phyloP scores from a whole-genome alignment of 2,113 vertebrate species.

The Diglossa brunneiventris region DNA sequence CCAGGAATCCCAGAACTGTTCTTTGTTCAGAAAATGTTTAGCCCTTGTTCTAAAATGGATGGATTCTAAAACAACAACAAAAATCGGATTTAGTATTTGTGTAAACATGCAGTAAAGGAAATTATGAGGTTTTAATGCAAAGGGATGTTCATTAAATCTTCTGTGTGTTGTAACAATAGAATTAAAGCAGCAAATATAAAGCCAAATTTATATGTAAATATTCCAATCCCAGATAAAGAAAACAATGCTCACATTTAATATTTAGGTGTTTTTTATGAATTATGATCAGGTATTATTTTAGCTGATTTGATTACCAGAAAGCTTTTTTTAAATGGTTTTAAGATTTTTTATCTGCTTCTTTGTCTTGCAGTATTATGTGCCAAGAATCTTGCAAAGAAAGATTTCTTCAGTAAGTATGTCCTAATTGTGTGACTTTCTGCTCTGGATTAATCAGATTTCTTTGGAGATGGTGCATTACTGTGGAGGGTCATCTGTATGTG shows the following conservation, averaged over 20 bases:
- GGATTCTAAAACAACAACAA: background rate
- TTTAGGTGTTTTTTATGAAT: background rate
- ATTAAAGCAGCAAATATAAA: background rate
- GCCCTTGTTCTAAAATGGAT: background rate
- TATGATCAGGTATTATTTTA: background rate
- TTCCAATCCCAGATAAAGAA: background rate
- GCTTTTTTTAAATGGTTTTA: background rate
- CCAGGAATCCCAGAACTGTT: background rate
- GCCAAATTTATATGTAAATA: background rate
- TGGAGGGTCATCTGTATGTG: background rate
- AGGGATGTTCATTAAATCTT: background rate
- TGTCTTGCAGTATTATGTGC: conserved; percentile 94
- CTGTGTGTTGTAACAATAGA: background rate
- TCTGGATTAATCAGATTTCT: background rate
- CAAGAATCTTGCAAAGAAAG: conserved; percentile 98
- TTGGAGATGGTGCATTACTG: background rate
- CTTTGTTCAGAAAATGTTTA: background rate
- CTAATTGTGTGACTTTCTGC: background rate
- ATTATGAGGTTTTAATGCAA: background rate
- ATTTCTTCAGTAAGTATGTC: conserved; percentile 95
- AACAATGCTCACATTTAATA: background rate
- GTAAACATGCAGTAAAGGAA: background rate
- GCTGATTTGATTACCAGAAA: background rate
- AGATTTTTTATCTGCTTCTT: conserved; percentile 17
- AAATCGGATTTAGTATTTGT: background rate